These are phyloP conservation scores for Campylomormyrus numenius DNA, from an alignment of 2,113 vertebrate genomes.

Conservation along the genomic window DNA sequence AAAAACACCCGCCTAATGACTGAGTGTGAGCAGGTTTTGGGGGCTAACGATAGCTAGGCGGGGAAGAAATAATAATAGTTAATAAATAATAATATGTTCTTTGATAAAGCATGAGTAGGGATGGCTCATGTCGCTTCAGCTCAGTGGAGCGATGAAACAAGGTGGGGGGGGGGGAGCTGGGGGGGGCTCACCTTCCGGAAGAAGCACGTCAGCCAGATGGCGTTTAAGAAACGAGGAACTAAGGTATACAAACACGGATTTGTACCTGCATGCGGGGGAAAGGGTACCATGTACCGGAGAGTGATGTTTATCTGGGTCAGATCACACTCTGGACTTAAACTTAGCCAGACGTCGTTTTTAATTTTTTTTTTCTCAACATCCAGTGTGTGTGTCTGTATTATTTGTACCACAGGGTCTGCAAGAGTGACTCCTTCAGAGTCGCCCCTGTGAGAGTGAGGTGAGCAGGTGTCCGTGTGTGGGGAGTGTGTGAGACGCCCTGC, in stretches of 20 bases:
- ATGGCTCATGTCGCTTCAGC: not conserved
- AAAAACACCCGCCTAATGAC: not conserved
- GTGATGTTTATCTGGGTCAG: not conserved
- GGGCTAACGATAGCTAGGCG: not conserved
- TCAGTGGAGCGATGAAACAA: not conserved
- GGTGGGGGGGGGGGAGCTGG: not conserved
- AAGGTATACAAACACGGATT: not conserved
- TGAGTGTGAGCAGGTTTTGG: not conserved
- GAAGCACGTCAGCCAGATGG: not conserved
- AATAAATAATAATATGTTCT: not conserved
- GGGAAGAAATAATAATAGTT: not conserved
- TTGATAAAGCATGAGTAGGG: not conserved
- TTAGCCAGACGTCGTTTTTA: not conserved
- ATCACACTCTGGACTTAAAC: not conserved
- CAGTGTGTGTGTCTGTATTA: not conserved
- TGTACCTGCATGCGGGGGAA: not conserved
- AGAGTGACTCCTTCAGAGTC: not conserved
- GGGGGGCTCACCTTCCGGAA: not conserved
- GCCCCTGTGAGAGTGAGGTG: not conserved
- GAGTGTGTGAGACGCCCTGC: not conserved
- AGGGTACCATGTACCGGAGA: not conserved
- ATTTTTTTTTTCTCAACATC: not conserved
- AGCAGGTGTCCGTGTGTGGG: not conserved
- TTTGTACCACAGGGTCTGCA: not conserved
- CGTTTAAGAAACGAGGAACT: not conserved